phyloP scores from a whole-genome alignment of 1,140 invertebrate genomes.

The Macrobrachium nipponense region DNA sequence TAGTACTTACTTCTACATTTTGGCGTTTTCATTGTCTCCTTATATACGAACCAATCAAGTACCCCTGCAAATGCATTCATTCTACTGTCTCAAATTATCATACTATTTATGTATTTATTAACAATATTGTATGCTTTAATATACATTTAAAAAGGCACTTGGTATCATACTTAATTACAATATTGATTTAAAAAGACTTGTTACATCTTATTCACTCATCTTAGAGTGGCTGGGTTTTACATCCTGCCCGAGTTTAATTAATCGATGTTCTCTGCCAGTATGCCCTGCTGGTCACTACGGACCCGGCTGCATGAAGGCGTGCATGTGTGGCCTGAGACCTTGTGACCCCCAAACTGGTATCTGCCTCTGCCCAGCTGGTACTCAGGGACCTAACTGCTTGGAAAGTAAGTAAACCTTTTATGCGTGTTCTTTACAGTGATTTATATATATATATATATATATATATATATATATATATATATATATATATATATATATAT shows the following conservation, averaged over 20 bases:
- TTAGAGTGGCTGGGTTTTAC: not conserved
- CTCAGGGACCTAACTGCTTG: slow-evolving; percentile 85
- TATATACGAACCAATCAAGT: not conserved
- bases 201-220: not conserved
- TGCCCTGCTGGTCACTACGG: slow-evolving; percentile 75
- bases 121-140: no score
- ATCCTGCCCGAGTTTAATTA: slow-evolving; percentile 12
- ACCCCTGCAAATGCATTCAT: no score
- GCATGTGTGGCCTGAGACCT: slow-evolving; percentile 82
- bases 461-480: no score
- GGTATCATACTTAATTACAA: no score
- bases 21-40: no score
- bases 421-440: not conserved
- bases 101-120: no score
- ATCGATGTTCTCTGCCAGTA: slow-evolving; percentile 70
- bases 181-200: no score
- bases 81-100: no score
- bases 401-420: slow-evolving; percentile 66
- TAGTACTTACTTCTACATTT: no score
- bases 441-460: no score
- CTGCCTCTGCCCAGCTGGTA: slow-evolving; percentile 82
- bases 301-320: slow-evolving; percentile 81
- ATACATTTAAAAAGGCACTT: no score
- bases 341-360: slow-evolving; percentile 89
- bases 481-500: no score